Evolutionary conservation across 2,113 vertebrate genomes (phyloP).

Genomic region (Todiramphus chloris): DNA sequence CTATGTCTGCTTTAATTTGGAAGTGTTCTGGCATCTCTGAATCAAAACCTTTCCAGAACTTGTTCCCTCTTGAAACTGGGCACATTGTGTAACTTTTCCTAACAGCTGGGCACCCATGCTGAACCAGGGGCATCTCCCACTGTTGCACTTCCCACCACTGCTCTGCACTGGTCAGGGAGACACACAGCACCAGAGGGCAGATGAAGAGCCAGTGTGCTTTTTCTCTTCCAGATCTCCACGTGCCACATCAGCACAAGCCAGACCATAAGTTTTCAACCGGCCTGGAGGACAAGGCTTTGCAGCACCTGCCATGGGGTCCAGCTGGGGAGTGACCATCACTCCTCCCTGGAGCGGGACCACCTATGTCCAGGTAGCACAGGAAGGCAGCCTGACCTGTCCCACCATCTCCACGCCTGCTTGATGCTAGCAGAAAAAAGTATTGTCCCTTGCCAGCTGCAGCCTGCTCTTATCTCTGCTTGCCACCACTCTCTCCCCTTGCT

Average conservation of each 20-base stretch:
- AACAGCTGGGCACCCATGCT: background rate
- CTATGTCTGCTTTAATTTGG: background rate
- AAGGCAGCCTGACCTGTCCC: background rate
- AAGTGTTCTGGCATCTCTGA: background rate
- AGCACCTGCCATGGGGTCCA: background rate
- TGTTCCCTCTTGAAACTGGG: background rate
- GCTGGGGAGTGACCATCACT: background rate
- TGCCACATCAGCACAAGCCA: background rate
- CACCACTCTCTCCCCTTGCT: background rate
- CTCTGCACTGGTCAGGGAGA: background rate
- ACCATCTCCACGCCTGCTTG: background rate
- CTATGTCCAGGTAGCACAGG: fast-evolving
- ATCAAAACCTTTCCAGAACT: background rate
- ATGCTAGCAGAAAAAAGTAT: background rate
- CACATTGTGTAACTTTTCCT: background rate
- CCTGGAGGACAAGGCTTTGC: background rate
- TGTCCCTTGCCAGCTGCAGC: background rate
- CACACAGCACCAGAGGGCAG: fast-evolving
- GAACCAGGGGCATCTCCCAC: background rate
- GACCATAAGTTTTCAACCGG: background rate
- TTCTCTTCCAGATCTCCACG: background rate
- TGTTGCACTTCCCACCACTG: background rate
- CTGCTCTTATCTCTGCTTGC: background rate
- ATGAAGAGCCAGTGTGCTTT: background rate
- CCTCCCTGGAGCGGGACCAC: background rate